phyloP scores from a whole-genome alignment of 2,113 vertebrate species.

The Arvicanthis niloticus region DNA sequence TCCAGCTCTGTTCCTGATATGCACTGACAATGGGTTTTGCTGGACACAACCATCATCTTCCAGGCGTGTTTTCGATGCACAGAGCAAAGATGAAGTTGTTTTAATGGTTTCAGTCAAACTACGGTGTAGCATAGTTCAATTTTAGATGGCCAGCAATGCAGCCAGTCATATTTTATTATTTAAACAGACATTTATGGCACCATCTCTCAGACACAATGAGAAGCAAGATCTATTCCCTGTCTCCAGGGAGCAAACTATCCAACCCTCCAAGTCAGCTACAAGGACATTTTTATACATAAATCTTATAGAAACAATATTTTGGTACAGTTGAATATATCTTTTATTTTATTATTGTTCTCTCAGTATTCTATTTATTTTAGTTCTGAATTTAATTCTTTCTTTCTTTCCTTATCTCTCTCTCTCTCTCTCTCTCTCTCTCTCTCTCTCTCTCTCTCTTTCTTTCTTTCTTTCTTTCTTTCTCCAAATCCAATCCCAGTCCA shows the following conservation, averaged over 20 bases:
- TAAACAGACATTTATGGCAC: neutral
- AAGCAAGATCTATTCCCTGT: neutral
- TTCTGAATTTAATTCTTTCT: no score
- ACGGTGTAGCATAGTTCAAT: neutral
- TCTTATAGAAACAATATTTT: neutral
- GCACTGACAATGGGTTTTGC: neutral
- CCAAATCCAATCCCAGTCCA: no score
- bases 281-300: neutral
- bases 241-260: neutral
- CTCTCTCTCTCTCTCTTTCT: no score
- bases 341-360: neutral
- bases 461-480: no score
- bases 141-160: neutral
- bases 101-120: constrained; percentile 51
- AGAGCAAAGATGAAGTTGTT: constrained; percentile 12
- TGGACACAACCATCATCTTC: neutral
- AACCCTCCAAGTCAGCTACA: neutral
- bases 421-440: no score
- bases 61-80: neutral
- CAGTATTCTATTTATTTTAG: no score
- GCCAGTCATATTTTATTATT: neutral
- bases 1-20: neutral
- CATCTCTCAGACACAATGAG: neutral
- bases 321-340: neutral
- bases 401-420: no score